Evolutionary conservation across 2,797 vertebrate species (phyloP).

Genomic region (Calcarius lapponicus): DNA sequence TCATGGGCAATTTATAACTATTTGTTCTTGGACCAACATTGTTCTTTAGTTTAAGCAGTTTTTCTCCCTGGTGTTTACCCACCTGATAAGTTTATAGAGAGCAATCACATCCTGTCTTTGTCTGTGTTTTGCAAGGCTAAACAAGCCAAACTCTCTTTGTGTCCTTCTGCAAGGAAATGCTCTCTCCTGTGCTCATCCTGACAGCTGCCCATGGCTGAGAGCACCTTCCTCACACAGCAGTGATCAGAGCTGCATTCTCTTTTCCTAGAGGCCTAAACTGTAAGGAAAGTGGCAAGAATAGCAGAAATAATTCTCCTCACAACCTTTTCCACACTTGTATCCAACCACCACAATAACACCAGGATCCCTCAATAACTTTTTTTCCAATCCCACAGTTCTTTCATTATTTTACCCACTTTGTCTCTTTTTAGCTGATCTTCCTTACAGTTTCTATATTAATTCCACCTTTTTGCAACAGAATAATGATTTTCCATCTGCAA

Average conservation of each 20-base stretch:
- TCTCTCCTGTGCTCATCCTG: not conserved
- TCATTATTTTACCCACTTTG: not conserved
- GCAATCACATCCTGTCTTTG: not conserved
- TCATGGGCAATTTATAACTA: conserved; percentile 54
- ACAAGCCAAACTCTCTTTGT: conserved; percentile 23
- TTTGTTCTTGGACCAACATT: conserved; percentile 43
- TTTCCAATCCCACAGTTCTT: not conserved
- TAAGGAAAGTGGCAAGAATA: not conserved
- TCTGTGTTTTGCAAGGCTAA: conserved; percentile 48
- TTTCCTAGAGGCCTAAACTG: not conserved
- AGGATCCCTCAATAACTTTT: not conserved
- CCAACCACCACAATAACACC: not conserved
- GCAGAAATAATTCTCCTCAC: not conserved
- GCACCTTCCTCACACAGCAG: not conserved
- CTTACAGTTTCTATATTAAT: not conserved
- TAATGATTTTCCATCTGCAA: not conserved
- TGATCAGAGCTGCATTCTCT: not conserved
- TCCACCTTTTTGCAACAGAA: not conserved
- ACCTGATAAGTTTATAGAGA: conserved; percentile 47
- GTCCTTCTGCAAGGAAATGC: not conserved
- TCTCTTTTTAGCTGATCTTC: not conserved
- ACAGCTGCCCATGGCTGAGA: not conserved
- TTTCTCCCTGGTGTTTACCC: conserved; percentile 47
- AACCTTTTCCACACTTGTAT: not conserved
- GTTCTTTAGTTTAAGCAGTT: conserved; percentile 42